phyloP scores from a whole-genome alignment of 2,888 invertebrate genomes.

The Cantharis nigra region DNA sequence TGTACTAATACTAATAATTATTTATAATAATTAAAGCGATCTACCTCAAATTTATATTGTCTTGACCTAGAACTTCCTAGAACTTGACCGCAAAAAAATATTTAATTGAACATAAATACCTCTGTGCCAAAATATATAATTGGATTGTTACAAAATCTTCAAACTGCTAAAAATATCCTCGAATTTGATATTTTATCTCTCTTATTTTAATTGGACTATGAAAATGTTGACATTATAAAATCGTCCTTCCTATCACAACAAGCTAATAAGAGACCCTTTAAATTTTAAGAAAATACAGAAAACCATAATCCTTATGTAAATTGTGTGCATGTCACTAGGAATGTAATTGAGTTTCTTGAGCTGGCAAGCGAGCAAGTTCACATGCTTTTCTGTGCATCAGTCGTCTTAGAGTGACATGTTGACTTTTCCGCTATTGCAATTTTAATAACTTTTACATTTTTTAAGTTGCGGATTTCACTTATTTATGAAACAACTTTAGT shows the following conservation, averaged over 20 bases:
- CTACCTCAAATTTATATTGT: too few relatives aligned
- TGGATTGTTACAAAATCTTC: not conserved
- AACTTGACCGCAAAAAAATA: too few relatives aligned
- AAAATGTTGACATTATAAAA: not conserved
- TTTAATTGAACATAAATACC: too few relatives aligned
- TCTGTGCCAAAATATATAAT: too few relatives aligned
- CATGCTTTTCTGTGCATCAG: not conserved
- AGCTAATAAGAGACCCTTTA: not conserved
- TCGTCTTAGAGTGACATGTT: not conserved
- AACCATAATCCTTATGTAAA: not conserved
- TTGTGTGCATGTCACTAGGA: not conserved
- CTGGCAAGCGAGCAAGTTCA: not conserved
- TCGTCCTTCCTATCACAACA: not conserved
- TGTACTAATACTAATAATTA: too few relatives aligned
- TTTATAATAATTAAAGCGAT: too few relatives aligned
- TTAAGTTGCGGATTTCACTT: not conserved
- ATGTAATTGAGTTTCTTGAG: not conserved
- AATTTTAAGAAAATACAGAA: not conserved
- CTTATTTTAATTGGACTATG: not conserved
- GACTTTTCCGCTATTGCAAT: not conserved
- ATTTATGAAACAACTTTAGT: not conserved
- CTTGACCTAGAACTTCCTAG: too few relatives aligned
- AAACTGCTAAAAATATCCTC: not conserved
- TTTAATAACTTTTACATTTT: not conserved
- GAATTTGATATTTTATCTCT: not conserved